phyloP scores from a whole-genome alignment of 2,113 vertebrate genomes.

The Excalfactoria chinensis region DNA sequence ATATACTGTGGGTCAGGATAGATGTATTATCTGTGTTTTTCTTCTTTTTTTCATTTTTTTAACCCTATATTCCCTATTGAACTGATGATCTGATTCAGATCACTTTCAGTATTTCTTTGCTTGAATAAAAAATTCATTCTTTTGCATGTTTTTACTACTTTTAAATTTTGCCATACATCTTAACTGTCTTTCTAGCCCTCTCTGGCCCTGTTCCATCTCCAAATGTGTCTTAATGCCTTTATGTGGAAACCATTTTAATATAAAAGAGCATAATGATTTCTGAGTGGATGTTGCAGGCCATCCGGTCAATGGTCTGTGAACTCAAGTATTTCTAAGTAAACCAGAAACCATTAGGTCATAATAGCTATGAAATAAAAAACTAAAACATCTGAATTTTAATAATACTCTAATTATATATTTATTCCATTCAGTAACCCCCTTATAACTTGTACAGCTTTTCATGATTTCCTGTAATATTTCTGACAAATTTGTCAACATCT shows the following conservation, averaged over 20 bases:
- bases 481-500: constrained; percentile 7
- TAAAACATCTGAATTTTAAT: constrained; percentile 57
- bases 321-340: constrained; percentile 61
- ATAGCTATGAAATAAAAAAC: constrained; percentile 55
- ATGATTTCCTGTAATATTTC: constrained; percentile 25
- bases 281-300: constrained; percentile 34
- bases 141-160: neutral
- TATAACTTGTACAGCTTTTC: constrained; percentile 26
- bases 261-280: constrained; percentile 66
- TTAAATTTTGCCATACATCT: constrained; percentile 1
- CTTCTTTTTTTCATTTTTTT: neutral
- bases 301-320: constrained; percentile 71
- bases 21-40: neutral
- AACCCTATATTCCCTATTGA: neutral
- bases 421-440: constrained; percentile 48
- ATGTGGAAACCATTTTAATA: constrained; percentile 26
- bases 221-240: constrained; percentile 63
- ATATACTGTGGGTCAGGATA: neutral
- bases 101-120: neutral
- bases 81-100: rapidly evolving
- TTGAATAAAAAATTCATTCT: neutral
- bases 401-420: constrained; percentile 51
- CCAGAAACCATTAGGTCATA: constrained; percentile 39
- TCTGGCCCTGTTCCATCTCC: constrained; percentile 43
- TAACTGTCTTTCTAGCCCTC: constrained; percentile 49